A percentile compares a stretch with the other conserved stretches of the same genome.
Evolutionary conservation across 35 echinoderm and acorn worm species (phyloP).

Genomic region (Hemicentrotus pulcherrimus): DNA sequence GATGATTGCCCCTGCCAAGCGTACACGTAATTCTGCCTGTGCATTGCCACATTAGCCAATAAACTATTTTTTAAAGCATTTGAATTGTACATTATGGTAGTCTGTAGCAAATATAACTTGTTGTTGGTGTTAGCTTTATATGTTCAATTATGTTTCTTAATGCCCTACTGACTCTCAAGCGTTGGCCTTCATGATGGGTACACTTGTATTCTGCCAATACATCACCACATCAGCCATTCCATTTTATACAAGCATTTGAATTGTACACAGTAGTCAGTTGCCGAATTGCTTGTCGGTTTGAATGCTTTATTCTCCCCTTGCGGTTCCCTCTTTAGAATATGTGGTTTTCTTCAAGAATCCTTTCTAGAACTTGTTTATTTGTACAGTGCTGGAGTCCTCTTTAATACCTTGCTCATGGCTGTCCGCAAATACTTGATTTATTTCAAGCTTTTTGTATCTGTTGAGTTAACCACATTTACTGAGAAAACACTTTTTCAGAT

Average conservation of each 20-base stretch:
- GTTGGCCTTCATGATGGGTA: no score
- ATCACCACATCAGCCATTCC: no score
- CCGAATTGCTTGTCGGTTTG: neutral
- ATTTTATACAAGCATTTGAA: neutral
- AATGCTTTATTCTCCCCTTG: neutral
- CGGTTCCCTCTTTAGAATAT: neutral
- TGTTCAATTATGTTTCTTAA: no score
- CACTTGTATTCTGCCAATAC: neutral
- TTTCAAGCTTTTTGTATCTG: neutral
- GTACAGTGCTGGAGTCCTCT: neutral
- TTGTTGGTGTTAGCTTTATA: no score
- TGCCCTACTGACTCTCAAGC: neutral
- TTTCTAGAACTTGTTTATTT: conserved; percentile 6
- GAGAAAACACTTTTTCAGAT: neutral
- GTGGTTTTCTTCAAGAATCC: neutral
- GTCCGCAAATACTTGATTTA: neutral
- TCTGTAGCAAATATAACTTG: no score
- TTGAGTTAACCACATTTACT: neutral
- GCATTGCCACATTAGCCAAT: no score
- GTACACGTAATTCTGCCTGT: no score
- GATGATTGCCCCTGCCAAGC: no score
- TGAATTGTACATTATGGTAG: no score
- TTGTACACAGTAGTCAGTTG: neutral
- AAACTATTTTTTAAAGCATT: no score
- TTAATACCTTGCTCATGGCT: neutral